Evolutionary conservation across 2,113 vertebrate species (phyloP).

Genomic region (Erythrocercus mccallii): DNA sequence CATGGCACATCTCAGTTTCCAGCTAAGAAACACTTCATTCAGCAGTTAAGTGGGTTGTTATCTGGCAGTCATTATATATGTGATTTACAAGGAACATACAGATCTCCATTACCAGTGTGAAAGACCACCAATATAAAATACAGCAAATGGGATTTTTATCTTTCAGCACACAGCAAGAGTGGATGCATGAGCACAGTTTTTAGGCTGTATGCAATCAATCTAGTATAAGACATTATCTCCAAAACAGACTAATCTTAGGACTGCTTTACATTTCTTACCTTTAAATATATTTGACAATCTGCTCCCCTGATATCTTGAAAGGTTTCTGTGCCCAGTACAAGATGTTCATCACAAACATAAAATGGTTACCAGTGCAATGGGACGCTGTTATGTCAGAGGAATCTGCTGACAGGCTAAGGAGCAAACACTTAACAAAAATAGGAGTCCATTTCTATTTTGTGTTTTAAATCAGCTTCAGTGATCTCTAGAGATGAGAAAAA

Average conservation of each 20-base stretch:
- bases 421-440: conserved; percentile 68
- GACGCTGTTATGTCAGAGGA: conserved; percentile 38
- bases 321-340: conserved; percentile 2
- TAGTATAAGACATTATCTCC: conserved; percentile 71
- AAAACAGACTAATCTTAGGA: conserved; percentile 49
- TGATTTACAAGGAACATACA: conserved; percentile 77
- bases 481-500: conserved; percentile 22
- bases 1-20: conserved; percentile 56
- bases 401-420: conserved; percentile 67
- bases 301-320: conserved; percentile 24
- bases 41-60: conserved; percentile 71
- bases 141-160: conserved; percentile 80
- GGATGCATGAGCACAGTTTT: conserved; percentile 63
- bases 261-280: conserved; percentile 51
- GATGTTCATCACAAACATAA: conserved; percentile 7
- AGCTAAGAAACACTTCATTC: conserved; percentile 72
- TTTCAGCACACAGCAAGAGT: conserved; percentile 71
- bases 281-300: conserved; percentile 65
- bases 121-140: conserved; percentile 76
- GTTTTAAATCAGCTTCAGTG: conserved; percentile 49
- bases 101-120: conserved; percentile 66
- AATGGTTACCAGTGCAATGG: conserved; percentile 1
- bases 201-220: conserved; percentile 73
- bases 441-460: conserved; percentile 61
- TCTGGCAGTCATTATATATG: conserved; percentile 74